Conservation (phyloP, 2,797 vertebrate species). For the Eulemur albifrons region DNA sequence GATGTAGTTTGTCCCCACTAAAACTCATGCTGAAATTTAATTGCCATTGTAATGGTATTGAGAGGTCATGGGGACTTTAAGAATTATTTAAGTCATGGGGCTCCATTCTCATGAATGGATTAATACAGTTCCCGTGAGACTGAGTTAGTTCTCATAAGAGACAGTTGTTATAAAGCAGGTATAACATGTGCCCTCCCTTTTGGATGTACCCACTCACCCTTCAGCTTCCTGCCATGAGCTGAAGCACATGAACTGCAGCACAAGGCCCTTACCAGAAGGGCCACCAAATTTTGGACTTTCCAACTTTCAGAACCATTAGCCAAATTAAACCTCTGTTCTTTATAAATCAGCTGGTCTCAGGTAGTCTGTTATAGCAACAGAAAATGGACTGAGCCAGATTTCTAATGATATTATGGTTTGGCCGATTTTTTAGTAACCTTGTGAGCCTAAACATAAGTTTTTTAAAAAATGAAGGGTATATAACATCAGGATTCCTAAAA, state of each 20-base stretch:
- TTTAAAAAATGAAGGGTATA: neutral
- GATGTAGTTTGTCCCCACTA: neutral
- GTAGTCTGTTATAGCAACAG: neutral
- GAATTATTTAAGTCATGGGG: neutral
- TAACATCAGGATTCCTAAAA: constrained; percentile 30
- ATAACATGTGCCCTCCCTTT: neutral
- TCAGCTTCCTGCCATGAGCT: neutral
- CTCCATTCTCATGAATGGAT: neutral
- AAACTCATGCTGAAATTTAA: neutral
- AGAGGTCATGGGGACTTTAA: neutral
- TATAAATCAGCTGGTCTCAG: neutral
- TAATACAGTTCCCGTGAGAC: neutral
- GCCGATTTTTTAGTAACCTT: neutral
- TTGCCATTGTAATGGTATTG: neutral
- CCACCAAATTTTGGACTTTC: neutral
- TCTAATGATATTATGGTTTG: neutral
- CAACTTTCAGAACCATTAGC: neutral
- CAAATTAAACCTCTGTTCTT: neutral
- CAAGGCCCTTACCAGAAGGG: neutral
- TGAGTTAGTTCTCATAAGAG: neutral
- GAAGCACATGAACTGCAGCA: neutral
- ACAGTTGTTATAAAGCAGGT: neutral
- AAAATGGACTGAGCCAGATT: neutral
- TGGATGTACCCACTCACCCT: neutral
- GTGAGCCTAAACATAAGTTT: neutral